phyloP scores from a whole-genome alignment of 2,797 vertebrate species.

The Falco cherrug region DNA sequence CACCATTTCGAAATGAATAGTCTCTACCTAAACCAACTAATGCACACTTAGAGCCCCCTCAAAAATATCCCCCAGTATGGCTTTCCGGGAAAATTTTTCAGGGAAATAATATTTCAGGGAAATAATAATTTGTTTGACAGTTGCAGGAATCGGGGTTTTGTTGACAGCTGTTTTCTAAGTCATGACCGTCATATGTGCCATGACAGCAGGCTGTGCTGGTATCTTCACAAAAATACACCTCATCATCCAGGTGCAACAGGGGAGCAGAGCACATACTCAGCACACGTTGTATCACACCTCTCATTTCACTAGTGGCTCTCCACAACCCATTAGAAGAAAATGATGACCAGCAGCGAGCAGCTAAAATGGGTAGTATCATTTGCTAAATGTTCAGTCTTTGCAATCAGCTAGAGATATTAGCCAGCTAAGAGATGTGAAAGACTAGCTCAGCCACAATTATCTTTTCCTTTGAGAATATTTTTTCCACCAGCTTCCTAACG shows the following conservation, averaged over 20 bases:
- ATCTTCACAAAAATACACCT: not conserved
- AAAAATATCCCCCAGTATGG: rapidly evolving
- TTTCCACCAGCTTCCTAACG: not conserved
- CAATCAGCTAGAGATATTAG: not conserved
- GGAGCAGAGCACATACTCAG: not conserved
- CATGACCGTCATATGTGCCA: not conserved
- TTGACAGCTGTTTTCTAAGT: not conserved
- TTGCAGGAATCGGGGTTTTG: not conserved
- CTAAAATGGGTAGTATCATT: not conserved
- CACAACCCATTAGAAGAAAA: not conserved
- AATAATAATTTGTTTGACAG: rapidly evolving
- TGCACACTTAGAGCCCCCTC: rapidly evolving
- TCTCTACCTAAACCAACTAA: not conserved
- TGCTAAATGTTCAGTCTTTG: rapidly evolving
- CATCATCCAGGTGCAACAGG: not conserved
- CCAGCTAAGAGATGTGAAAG: not conserved
- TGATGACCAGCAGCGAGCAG: not conserved
- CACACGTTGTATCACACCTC: not conserved
- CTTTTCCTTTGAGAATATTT: not conserved
- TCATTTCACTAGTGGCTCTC: too few relatives aligned
- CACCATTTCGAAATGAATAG: not conserved
- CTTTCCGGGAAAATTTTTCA: not conserved
- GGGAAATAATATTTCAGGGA: not conserved
- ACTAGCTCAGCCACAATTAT: not conserved
- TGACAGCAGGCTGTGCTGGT: not conserved